Base-by-base conservation (phyloP, 2,797 vertebrate species). In the Garrulus glandarius region DNA sequence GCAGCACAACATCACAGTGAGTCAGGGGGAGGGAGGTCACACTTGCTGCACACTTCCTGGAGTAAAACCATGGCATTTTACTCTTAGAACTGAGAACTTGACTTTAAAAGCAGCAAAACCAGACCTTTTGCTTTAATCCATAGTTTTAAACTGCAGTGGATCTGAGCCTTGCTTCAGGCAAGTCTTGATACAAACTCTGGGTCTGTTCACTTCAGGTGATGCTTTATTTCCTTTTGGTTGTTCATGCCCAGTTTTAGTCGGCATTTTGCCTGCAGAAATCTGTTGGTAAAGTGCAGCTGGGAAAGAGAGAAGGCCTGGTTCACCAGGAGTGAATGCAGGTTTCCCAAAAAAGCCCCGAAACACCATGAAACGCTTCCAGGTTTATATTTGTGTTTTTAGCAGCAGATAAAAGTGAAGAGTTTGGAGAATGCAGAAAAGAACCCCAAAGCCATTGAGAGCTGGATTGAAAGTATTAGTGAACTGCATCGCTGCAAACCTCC, bases 381-480 rank as follows among this genome's bases (percentile, higher is more conserved):
- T 69, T 69, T 89, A 1, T 60, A 4, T 39, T 94, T 89, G 13
- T 91, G 39, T 82, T 59, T 87, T 75, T 83, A 97, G 96, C 98
- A 99, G 98, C 97, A 99, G 87, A 97, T 99, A 95, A 99, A 99
- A 98, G 99, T 99, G 86, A 99, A 99, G 70, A 99, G 99, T 43
- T 96, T 99, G 16, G 98, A 99, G 80, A 98, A 98, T 8, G 99
- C 98, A 13, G 99, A 99, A 91, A 98, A 98, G 90, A 99, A 99
- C 94, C 98, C 98, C 18, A 99, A 99, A 86, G 98, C 97, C 39
- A 98, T 99, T 30, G 99, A 99, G 90, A 98, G 94, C 85, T 99
- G 99, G 99, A 98, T 99, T 12, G 99, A 99, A 74, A 99, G 98
- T 60, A 99, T 99, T 96, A 98, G 98, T 3, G 99, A 99, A 15